A percentile compares a stretch with the other conserved stretches of the same genome.
Conservation (phyloP, 2,888 invertebrate genomes). For the Lasioglossum leucozonium region DNA sequence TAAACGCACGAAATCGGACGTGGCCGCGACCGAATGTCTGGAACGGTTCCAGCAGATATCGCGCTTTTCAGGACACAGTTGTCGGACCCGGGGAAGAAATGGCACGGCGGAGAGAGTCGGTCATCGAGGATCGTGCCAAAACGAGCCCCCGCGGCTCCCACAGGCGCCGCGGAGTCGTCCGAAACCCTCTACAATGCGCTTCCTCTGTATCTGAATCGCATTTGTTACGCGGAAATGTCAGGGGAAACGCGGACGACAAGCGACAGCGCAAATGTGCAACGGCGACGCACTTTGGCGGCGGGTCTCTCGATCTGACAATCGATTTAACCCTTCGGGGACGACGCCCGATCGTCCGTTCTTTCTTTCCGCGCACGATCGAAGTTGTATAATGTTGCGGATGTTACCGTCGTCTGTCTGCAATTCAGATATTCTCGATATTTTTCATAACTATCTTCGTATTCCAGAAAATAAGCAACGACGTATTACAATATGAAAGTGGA, state of each 20-base stretch:
- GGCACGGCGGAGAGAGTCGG: slow-evolving; percentile 32
- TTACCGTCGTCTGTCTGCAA: not conserved
- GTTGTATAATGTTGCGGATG: not conserved
- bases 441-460: not conserved
- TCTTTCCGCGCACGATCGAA: slow-evolving; percentile 6
- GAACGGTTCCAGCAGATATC: slow-evolving; percentile 62
- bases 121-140: slow-evolving; percentile 63
- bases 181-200: slow-evolving; percentile 19
- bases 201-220: slow-evolving; percentile 56
- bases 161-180: slow-evolving; percentile 57
- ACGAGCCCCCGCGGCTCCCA: slow-evolving; percentile 39
- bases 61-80: slow-evolving; percentile 50
- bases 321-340: slow-evolving; percentile 2
- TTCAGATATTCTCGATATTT: not conserved
- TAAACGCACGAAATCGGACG: slow-evolving; percentile 57
- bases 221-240: slow-evolving; percentile 44
- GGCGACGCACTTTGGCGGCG: slow-evolving; percentile 35
- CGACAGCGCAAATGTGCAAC: slow-evolving; percentile 32
- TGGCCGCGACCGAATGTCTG: slow-evolving; percentile 58
- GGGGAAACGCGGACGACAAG: not conserved
- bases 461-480: not conserved
- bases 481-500: no score
- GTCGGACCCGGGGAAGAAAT: slow-evolving; percentile 47
- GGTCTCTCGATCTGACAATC: not conserved
- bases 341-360: not conserved